Percentiles rank a stretch among this genome's conserved stretches.
These are phyloP conservation scores for Orussus abietinus DNA, from an alignment of 1,140 invertebrate genomes.

Conservation along the genomic window DNA sequence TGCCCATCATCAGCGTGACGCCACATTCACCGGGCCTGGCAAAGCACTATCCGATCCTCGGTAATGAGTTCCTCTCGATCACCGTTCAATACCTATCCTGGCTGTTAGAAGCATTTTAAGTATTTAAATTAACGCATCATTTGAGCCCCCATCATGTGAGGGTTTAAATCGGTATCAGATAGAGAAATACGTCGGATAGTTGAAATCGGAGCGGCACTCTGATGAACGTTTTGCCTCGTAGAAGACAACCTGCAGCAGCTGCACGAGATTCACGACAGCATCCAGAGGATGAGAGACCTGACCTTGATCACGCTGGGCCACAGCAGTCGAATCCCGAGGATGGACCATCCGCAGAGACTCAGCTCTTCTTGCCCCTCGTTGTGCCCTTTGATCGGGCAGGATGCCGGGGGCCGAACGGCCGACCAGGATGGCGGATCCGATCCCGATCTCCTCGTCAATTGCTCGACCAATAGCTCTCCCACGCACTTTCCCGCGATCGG, in stretches of 20 bases:
- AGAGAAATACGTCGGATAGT: too few species aligned
- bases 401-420: constrained; percentile 25
- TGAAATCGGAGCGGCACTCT: too few species aligned
- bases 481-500: constrained; percentile 43
- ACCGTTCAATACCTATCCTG: too few species aligned
- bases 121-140: too few species aligned
- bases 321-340: constrained; percentile 33
- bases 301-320: constrained; percentile 51
- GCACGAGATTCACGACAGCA: constrained; percentile 68
- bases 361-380: constrained; percentile 75
- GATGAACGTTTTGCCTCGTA: constrained; percentile 33
- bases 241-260: constrained; percentile 75
- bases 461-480: constrained; percentile 53
- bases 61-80: constrained; percentile 44
- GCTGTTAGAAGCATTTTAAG: too few species aligned
- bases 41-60: constrained; percentile 61
- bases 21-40: constrained; percentile 71
- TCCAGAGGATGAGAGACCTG: constrained; percentile 71
- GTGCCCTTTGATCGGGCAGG: constrained; percentile 30
- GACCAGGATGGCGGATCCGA: constrained; percentile 51
- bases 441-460: constrained; percentile 50
- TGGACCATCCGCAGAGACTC: constrained; percentile 52
- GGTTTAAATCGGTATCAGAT: too few species aligned
- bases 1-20: constrained; percentile 82
- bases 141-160: too few species aligned